Conservation (phyloP, 1,140 invertebrate genomes). For the Holcopasites calliopsidis region DNA sequence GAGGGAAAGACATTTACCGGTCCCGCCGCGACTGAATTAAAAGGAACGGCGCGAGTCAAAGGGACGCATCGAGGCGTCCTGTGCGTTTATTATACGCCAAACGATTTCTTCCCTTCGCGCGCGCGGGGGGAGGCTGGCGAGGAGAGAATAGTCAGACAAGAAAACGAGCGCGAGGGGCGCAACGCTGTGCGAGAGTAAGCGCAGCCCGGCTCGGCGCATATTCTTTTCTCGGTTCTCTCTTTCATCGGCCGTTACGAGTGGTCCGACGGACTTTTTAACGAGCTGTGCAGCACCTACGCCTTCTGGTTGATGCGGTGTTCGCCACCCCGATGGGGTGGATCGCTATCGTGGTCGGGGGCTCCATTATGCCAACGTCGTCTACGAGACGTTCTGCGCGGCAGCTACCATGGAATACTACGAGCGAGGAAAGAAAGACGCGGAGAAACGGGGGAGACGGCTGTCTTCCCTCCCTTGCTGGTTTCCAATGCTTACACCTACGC, state of each 20-base stretch:
- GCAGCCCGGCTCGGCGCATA: conserved; percentile 44
- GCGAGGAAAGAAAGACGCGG: conserved; percentile 25
- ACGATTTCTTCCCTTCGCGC: conserved; percentile 54
- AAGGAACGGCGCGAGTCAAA: conserved; percentile 8
- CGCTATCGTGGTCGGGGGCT: conserved; percentile 23
- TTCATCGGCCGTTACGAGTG: conserved; percentile 31
- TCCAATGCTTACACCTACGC: too few relatives aligned
- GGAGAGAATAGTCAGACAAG: background rate
- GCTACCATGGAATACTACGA: conserved; percentile 19
- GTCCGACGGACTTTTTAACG: conserved; percentile 59
- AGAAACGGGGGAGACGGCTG: background rate
- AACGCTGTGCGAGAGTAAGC: conserved; percentile 35
- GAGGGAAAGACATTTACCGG: conserved; percentile 25
- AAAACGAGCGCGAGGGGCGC: conserved; percentile 14
- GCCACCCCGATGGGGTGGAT: conserved; percentile 34
- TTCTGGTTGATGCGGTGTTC: background rate
- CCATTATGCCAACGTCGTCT: conserved; percentile 47
- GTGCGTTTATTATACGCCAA: conserved; percentile 21
- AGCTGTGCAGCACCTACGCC: conserved; percentile 1
- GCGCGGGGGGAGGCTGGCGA: background rate
- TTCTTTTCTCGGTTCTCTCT: conserved; percentile 3
- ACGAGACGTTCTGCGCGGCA: conserved; percentile 31
- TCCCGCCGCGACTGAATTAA: conserved; percentile 2
- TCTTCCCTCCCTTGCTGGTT: too few relatives aligned
- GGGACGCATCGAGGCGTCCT: conserved; percentile 12